These are phyloP conservation scores for Sceliomorpha sp. DNA, from an alignment of 2,888 invertebrate species.

Conservation along the genomic window DNA sequence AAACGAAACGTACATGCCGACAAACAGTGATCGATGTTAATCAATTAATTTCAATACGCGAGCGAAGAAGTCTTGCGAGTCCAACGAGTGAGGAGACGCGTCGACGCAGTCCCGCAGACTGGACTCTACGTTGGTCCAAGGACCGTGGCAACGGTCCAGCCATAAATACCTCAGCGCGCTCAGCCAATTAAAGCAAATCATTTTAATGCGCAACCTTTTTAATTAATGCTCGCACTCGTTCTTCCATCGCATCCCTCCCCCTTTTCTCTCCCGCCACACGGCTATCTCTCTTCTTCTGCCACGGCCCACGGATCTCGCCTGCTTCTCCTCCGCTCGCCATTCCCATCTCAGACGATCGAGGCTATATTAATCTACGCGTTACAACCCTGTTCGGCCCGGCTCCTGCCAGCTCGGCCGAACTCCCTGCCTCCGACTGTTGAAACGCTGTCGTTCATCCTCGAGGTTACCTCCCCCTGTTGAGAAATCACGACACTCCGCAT, in stretches of 20 bases:
- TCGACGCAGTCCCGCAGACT: constrained; percentile 20
- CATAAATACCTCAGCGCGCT: constrained; percentile 80
- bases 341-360: constrained; percentile 50
- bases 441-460: constrained; percentile 31
- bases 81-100: constrained; percentile 28
- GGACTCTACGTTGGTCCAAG: constrained; percentile 51
- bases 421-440: constrained; percentile 14
- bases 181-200: constrained; percentile 81
- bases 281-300: constrained; percentile 37
- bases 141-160: constrained; percentile 69
- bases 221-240: constrained; percentile 79
- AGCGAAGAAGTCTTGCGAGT: constrained; percentile 42
- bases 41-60: constrained; percentile 56
- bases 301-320: constrained; percentile 34
- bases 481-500: constrained; percentile 24
- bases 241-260: constrained; percentile 68
- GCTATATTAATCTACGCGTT: constrained; percentile 50
- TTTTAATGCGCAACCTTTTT: constrained; percentile 81
- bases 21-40: constrained; percentile 55
- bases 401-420: constrained; percentile 48
- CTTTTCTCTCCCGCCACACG: constrained; percentile 43
- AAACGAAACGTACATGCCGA: constrained; percentile 45
- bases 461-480: constrained; percentile 18
- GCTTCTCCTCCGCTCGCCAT: constrained; percentile 54
- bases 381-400: constrained; percentile 51